A percentile compares a stretch with the other conserved stretches of the same genome.
phyloP scores from a whole-genome alignment of 1,140 invertebrate genomes.

The Potamilus streckersoni region DNA sequence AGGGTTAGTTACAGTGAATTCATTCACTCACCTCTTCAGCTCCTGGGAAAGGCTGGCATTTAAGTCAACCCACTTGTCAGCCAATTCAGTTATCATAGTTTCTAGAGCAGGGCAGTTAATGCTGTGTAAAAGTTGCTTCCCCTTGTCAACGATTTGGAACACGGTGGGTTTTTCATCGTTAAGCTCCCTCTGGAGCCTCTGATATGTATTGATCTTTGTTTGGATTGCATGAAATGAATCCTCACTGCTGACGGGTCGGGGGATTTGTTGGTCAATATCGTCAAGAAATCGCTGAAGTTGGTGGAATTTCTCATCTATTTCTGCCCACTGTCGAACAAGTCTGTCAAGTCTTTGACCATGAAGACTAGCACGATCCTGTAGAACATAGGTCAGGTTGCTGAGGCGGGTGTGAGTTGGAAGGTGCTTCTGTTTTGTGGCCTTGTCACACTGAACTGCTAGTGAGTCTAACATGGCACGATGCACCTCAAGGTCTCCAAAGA shows the following conservation, averaged over 20 bases:
- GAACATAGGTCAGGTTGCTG: slow-evolving; percentile 53
- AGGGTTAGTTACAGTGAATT: slow-evolving; percentile 4
- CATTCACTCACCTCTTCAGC: slow-evolving; percentile 53
- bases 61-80: slow-evolving; percentile 60
- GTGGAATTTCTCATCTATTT: slow-evolving; percentile 51
- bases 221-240: slow-evolving; percentile 52
- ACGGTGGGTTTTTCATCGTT: slow-evolving; percentile 56
- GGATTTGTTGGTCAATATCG: slow-evolving; percentile 49
- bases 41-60: slow-evolving; percentile 50
- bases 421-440: slow-evolving; percentile 47
- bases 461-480: slow-evolving; percentile 62
- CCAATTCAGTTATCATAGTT: slow-evolving; percentile 50
- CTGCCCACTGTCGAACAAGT: slow-evolving; percentile 55
- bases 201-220: slow-evolving; percentile 50
- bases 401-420: slow-evolving; percentile 52
- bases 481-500: slow-evolving; percentile 63
- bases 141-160: slow-evolving; percentile 61
- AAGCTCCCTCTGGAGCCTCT: slow-evolving; percentile 53
- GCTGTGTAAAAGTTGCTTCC: slow-evolving; percentile 58
- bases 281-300: slow-evolving; percentile 42
- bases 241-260: slow-evolving; percentile 45
- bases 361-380: slow-evolving; percentile 60
- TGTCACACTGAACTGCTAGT: slow-evolving; percentile 55
- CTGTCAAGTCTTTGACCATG: slow-evolving; percentile 61
- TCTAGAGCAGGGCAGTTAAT: slow-evolving; percentile 59